Evolutionary conservation across 2,888 invertebrate species (phyloP).

Genomic region (Lepidochitona cinerea): DNA sequence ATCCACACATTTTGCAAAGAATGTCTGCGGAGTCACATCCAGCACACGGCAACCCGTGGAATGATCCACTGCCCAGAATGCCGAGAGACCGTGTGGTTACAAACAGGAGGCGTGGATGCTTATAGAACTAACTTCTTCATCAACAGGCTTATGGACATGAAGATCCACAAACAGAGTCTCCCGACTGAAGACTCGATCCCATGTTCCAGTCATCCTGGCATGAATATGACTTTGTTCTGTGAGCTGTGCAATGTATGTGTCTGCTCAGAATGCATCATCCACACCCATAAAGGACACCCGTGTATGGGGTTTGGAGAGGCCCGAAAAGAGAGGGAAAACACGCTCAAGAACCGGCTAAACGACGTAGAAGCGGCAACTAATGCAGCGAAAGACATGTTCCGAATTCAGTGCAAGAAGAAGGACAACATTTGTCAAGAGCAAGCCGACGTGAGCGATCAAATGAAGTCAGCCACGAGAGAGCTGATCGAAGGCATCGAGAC

Average conservation of each 20-base stretch:
- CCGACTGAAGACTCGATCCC: neutral
- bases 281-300: neutral
- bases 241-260: neutral
- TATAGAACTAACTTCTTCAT: neutral
- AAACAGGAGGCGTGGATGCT: neutral
- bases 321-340: neutral
- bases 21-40: neutral
- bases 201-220: neutral
- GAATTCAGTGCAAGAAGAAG: neutral
- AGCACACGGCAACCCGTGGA: neutral
- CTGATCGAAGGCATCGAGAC: neutral
- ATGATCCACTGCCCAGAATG: neutral
- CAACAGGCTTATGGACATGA: neutral
- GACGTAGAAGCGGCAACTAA: neutral
- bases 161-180: neutral
- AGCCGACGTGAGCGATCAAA: neutral
- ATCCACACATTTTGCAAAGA: neutral
- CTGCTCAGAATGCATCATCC: neutral
- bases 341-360: neutral
- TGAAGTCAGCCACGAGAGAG: neutral
- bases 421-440: neutral
- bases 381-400: neutral
- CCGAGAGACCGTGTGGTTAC: neutral
- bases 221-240: neutral
- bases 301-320: neutral